Evolutionary conservation across 2,113 vertebrate genomes (phyloP), one percentile per base, ranked within the genome.

Genomic region (Bombycilla garrulus): DNA sequence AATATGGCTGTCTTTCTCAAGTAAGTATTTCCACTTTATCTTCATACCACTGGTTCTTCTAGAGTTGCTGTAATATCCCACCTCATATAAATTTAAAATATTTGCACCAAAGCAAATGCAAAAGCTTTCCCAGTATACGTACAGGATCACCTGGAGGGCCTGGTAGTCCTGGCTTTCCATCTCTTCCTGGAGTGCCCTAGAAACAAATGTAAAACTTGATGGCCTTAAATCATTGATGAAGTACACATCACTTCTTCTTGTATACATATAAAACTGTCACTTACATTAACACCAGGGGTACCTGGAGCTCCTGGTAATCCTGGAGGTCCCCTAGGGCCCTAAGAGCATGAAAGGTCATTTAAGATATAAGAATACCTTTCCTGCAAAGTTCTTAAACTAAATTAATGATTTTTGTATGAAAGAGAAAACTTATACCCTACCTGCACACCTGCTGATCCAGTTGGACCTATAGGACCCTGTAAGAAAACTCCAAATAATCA

Each of bases 61-160:
- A 81, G 64, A 40, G 18, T 81, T 61, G 9, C n/a, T 74, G 65
- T 73, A 65, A 64, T 86, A 44, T 61, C 17, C 88, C 16, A 67
- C n/a, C 56, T 86, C 40, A 33, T 57, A 81, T 56, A 89, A 83
- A 61, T 86, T 74, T 42, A 45, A 95, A 60, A 47, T 73, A 40
- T 20, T 66, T 50, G n/a, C 71, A 88, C 47, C 57, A 80, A 92
- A 90, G 40, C 61, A 80, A 86, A 76, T 28, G 58, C 50, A 90
- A 64, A 94, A 89, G 23, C 22, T 87, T 60, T 42, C 42, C 56
- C 14, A 31, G 29, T 70, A 69, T 96, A 99, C 99, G 19, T 98
- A 99, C 99, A 91, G 98, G 99, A 97, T 99, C 99, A 97, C 99
- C 99, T 92, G 99, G 99, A 88, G 99, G 99, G 79, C 99, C 99